Evolutionary conservation across 2,113 vertebrate genomes (phyloP), one percentile per base, ranked within the genome.

Genomic region (Abramis brama): DNA sequence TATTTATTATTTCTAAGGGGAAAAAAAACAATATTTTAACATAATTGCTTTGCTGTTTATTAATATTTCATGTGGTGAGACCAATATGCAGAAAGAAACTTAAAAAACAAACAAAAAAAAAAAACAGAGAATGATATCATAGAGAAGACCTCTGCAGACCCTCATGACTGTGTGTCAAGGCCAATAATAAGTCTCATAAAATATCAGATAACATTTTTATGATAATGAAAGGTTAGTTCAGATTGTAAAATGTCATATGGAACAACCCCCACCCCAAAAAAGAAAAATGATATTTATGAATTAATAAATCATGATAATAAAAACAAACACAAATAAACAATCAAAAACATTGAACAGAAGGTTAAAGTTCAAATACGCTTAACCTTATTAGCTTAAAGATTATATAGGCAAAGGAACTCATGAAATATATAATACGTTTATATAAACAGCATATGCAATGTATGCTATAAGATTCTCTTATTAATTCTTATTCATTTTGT

Each of bases 91-190:
- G 11, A 68, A 68, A 17, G 11, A 68, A 68, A 68, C 64, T 17
- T 0, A 33, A 3, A 33, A 33, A 33, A 33, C 3, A 33, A 0
- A 33, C 3, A 3, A 4, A 33, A 2, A 2, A 2, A 33, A 3
- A 33, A 33, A 33, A 33, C 33, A 33, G 3, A 33, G 4, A 33
- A 33, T 33, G 0, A 33, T 33, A 33, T 4, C 33, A 33, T 33
- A 33, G 30, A 33, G 33, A 33, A 33, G 33, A 33, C 33, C 33
- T 33, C 10, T 62, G 10, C n/a, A 62, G n/a, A 62, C 60, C 59
- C n/a, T 25, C n/a, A 27, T 62, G 60, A 62, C n/a, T 62, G 25
- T 2, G 9, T 62, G 11, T 27, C 12, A 64, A 30, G 25, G 25
- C 7, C n/a, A 64, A 64, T 7, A 57, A 19, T 57, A 57, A 6